Conservation (phyloP, 64 coral and sea anemone species). For the Stichodactyla mertensii region DNA sequence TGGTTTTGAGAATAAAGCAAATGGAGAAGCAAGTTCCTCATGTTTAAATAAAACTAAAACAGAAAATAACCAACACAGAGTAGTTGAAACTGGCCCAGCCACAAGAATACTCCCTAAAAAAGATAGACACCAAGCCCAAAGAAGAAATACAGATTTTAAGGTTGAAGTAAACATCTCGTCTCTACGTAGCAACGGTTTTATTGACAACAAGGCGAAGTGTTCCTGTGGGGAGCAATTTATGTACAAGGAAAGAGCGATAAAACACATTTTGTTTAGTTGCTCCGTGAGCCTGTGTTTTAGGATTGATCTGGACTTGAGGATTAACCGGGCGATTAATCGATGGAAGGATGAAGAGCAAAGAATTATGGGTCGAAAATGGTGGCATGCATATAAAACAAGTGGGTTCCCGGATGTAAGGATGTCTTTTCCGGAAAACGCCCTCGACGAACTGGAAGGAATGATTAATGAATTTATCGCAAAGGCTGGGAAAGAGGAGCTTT, state of each 20-base stretch:
- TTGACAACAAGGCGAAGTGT: slow-evolving; percentile 38
- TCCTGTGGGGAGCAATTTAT: slow-evolving; percentile 45
- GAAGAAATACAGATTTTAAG: neutral
- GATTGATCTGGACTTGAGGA: slow-evolving; percentile 35
- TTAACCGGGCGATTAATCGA: slow-evolving; percentile 33
- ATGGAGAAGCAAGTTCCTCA: neutral
- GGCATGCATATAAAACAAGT: slow-evolving; percentile 57
- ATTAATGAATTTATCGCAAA: slow-evolving; percentile 29
- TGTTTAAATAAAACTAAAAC: neutral
- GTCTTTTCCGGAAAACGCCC: slow-evolving; percentile 30
- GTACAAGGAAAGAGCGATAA: slow-evolving; percentile 36
- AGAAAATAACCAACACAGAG: neutral
- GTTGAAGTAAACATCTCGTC: neutral
- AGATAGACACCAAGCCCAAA: neutral
- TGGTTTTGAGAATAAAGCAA: neutral
- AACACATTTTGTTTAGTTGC: slow-evolving; percentile 54
- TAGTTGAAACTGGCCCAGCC: neutral
- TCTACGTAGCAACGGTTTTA: neutral
- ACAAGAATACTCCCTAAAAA: neutral
- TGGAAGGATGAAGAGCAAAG: slow-evolving; percentile 43
- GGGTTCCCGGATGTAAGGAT: slow-evolving; percentile 30
- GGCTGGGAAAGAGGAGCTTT: slow-evolving; percentile 19
- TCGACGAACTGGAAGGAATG: slow-evolving; percentile 37
- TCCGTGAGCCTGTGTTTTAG: slow-evolving; percentile 58
- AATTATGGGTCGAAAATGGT: slow-evolving; percentile 62